Conservation (phyloP, 2,797 vertebrate genomes). For the Tamandua tetradactyla region DNA sequence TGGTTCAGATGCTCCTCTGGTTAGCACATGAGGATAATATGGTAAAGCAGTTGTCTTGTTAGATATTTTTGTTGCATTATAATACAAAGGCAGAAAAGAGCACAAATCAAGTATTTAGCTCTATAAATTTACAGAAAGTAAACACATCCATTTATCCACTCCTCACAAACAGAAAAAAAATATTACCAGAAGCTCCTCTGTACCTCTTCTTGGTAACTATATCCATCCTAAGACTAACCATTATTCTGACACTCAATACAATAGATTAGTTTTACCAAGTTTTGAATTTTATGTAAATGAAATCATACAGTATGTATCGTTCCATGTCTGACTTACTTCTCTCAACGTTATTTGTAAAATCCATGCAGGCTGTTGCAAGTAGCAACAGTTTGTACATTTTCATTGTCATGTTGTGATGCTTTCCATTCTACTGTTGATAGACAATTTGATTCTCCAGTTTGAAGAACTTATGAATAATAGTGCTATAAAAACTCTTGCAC, state of each 20-base stretch:
- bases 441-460: neutral
- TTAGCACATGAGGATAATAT: neutral
- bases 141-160: neutral
- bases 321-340: neutral
- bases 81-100: neutral
- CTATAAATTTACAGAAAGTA: neutral
- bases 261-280: neutral
- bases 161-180: neutral
- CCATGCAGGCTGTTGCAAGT: neutral
- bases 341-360: neutral
- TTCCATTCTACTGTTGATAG: neutral
- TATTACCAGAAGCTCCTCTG: neutral
- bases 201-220: neutral
- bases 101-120: neutral
- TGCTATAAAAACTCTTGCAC: neutral
- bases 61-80: neutral
- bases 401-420: neutral
- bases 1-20: neutral
- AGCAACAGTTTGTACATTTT: neutral
- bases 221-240: neutral
- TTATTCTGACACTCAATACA: neutral
- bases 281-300: neutral
- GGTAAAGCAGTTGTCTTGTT: neutral
- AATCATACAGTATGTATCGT: neutral
- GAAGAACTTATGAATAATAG: neutral